Percentiles rank a stretch among this genome's conserved stretches.
These are phyloP conservation scores for Marasmarcha lunaedactyla DNA, from an alignment of 2,888 invertebrate genomes.

Conservation along the genomic window DNA sequence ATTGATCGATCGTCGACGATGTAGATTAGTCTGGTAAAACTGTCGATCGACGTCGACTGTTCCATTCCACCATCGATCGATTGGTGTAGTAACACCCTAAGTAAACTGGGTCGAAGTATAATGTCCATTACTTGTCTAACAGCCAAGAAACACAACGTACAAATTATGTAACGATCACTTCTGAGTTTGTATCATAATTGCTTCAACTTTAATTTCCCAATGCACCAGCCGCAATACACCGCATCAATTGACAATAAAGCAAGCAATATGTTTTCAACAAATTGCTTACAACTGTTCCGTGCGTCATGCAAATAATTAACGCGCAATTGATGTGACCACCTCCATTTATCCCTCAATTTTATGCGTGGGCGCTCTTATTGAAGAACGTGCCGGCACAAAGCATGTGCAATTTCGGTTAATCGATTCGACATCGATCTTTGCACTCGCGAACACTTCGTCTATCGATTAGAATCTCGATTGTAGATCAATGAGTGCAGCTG, in stretches of 20 bases:
- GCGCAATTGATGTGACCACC: conserved; percentile 49
- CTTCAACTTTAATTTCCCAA: no score
- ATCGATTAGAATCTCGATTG: conserved; percentile 38
- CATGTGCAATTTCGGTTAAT: conserved; percentile 60
- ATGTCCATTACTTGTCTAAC: no score
- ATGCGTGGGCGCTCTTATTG: conserved; percentile 62
- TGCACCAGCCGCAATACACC: background rate
- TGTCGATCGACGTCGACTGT: no score
- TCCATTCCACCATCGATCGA: no score
- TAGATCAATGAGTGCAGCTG: conserved; percentile 38
- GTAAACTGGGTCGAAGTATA: no score
- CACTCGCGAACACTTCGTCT: conserved; percentile 55
- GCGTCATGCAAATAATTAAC: conserved; percentile 63
- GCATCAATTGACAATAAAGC: conserved; percentile 4
- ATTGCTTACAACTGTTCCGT: conserved; percentile 8
- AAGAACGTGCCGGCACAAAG: conserved; percentile 29
- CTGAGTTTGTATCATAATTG: no score
- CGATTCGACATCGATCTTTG: conserved; percentile 67
- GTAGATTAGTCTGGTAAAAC: no score
- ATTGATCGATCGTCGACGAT: no score
- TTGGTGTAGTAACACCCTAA: no score
- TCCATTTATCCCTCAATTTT: conserved; percentile 62
- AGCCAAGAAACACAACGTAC: no score
- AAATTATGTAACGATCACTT: no score
- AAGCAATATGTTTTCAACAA: conserved; percentile 1